A percentile compares a stretch with the other conserved stretches of the same genome.
Conservation (phyloP, 2,888 invertebrate genomes). For the Rhingia campestris region DNA sequence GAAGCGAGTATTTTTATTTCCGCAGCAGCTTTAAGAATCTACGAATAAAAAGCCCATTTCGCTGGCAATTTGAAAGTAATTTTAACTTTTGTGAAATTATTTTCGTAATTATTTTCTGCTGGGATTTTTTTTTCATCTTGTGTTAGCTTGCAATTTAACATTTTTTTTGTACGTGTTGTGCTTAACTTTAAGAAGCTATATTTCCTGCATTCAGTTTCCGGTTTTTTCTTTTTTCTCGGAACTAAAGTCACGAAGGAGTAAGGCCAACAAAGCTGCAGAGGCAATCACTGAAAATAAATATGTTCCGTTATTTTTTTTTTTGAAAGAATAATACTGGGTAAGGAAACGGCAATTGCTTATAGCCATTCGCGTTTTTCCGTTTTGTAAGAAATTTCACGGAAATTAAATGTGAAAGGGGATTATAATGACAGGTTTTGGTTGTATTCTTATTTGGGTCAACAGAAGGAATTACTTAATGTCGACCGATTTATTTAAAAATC, state of each 20-base stretch:
- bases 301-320: constrained; percentile 43
- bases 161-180: constrained; percentile 13
- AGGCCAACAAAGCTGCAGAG: constrained; percentile 48
- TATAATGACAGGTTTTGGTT: too few species aligned
- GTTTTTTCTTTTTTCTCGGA: constrained; percentile 38
- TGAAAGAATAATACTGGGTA: constrained; percentile 14
- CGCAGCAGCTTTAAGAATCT: constrained; percentile 47
- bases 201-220: constrained; percentile 58
- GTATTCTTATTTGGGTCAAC: too few species aligned
- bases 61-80: constrained; percentile 66
- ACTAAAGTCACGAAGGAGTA: constrained; percentile 65
- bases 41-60: constrained; percentile 58
- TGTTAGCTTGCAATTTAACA: constrained; percentile 22
- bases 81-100: constrained; percentile 67
- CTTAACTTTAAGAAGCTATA: constrained; percentile 47
- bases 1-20: constrained; percentile 43
- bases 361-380: constrained; percentile 40
- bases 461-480: too few species aligned
- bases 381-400: too few species aligned
- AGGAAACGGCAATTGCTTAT: constrained; percentile 20
- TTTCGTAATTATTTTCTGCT: constrained; percentile 39
- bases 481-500: too few species aligned
- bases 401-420: too few species aligned
- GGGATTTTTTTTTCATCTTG: constrained; percentile 4
- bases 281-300: constrained; percentile 45